A percentile compares a stretch with the other conserved stretches of the same genome.
phyloP scores from a whole-genome alignment of 2,888 invertebrate genomes.

The Phyllotreta striolata region DNA sequence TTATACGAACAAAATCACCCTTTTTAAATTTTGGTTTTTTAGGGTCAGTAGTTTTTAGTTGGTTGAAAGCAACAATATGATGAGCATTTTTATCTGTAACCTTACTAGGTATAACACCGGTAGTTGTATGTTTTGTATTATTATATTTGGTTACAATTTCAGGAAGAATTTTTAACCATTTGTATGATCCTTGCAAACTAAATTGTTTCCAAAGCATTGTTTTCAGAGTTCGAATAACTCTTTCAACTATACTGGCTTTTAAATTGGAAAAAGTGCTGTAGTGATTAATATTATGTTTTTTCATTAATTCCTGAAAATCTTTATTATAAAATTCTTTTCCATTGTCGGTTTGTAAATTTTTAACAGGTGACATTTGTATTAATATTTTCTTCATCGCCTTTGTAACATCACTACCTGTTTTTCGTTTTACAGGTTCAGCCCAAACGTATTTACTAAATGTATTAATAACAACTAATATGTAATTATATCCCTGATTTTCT shows the following conservation, averaged over 20 bases:
- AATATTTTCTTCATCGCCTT: slow-evolving; percentile 37
- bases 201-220: slow-evolving; percentile 48
- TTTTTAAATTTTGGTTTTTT: slow-evolving; percentile 34
- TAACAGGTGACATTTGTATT: slow-evolving; percentile 1
- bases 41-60: slow-evolving; percentile 42
- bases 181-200: slow-evolving; percentile 48
- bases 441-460: slow-evolving; percentile 58
- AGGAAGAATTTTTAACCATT: slow-evolving; percentile 43
- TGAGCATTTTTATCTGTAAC: slow-evolving; percentile 53
- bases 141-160: slow-evolving; percentile 48
- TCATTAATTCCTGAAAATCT: slow-evolving; percentile 44
- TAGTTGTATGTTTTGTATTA: slow-evolving; percentile 52
- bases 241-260: slow-evolving; percentile 44
- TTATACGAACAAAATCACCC: slow-evolving; percentile 47
- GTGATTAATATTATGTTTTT: slow-evolving; percentile 45
- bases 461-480: slow-evolving; percentile 56
- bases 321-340: slow-evolving; percentile 52
- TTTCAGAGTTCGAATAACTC: slow-evolving; percentile 47
- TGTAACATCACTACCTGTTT: slow-evolving; percentile 49
- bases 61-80: slow-evolving; percentile 41
- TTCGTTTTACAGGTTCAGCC: slow-evolving; percentile 53
- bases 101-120: slow-evolving; percentile 51
- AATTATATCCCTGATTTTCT: slow-evolving; percentile 51
- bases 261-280: slow-evolving; percentile 40
- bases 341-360: slow-evolving; percentile 49